phyloP scores from a whole-genome alignment of 2,797 vertebrate genomes.

The Glyptemys insculpta region DNA sequence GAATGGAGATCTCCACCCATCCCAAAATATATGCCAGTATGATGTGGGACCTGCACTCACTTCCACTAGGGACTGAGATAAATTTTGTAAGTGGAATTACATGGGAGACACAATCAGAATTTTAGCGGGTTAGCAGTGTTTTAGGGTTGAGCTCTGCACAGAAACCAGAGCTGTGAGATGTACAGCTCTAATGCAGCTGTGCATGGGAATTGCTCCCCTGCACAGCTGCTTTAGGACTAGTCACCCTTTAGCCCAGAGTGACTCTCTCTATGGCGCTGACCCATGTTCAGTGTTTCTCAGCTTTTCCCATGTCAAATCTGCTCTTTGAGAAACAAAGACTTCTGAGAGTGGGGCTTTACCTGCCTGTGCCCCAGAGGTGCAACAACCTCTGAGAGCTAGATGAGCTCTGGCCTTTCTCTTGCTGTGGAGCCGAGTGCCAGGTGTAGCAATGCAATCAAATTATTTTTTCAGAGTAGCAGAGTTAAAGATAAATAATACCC shows the following conservation, averaged over 20 bases:
- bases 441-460: neutral
- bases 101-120: neutral
- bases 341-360: neutral
- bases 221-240: neutral
- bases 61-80: neutral
- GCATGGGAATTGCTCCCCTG: conserved; percentile 3
- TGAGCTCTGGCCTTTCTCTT: conserved; percentile 22
- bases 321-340: neutral
- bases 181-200: conserved; percentile 24
- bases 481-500: neutral
- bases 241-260: neutral
- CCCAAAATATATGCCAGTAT: neutral
- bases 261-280: conserved; percentile 33
- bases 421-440: rapidly evolving
- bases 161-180: neutral
- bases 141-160: neutral
- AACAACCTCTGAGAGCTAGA: neutral
- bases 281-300: conserved; percentile 55
- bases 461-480: neutral
- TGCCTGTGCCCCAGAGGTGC: conserved; percentile 21
- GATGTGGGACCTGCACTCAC: neutral
- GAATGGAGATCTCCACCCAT: neutral
- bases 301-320: conserved; percentile 23
- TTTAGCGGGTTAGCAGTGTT: rapidly evolving
- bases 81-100: neutral